A percentile compares a stretch with the other conserved stretches of the same genome.
Evolutionary conservation across 2,888 invertebrate genomes (phyloP).

Genomic region (Caenorhabditis afra): DNA sequence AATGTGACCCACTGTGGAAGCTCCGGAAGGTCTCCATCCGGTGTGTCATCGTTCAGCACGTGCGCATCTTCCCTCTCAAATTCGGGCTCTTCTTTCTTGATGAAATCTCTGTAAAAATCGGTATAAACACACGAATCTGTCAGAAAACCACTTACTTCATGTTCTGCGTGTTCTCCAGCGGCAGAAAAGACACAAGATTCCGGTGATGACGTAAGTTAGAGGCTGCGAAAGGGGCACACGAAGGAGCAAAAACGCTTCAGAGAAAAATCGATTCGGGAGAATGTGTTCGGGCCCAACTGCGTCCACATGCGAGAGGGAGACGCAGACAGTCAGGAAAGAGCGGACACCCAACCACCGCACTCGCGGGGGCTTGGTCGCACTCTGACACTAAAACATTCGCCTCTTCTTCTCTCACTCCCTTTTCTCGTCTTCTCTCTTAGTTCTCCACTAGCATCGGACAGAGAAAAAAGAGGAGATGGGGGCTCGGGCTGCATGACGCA

Average conservation of each 20-base stretch:
- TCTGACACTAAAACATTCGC: neutral
- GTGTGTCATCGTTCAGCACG: constrained; percentile 25
- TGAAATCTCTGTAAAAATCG: constrained; percentile 18
- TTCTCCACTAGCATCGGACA: neutral
- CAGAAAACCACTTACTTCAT: constrained; percentile 31
- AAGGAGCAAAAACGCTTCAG: neutral
- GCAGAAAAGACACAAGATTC: no score
- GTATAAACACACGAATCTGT: neutral
- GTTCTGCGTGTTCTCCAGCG: neutral
- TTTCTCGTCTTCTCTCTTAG: no score
- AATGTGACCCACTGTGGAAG: constrained; percentile 20
- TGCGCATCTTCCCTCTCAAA: constrained; percentile 15
- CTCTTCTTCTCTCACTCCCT: no score
- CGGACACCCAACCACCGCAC: no score
- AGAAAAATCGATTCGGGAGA: constrained; percentile 26
- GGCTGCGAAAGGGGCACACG: neutral
- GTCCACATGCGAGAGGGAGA: neutral
- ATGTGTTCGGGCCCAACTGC: constrained; percentile 3
- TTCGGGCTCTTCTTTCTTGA: constrained; percentile 30
- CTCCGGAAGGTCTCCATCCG: constrained; percentile 6
- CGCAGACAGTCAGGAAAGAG: no score
- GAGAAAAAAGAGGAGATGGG: no score
- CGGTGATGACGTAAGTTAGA: neutral
- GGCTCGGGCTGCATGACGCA: no score
- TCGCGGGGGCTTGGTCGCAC: no score